A percentile compares a stretch with the other conserved stretches of the same genome.
phyloP scores from a whole-genome alignment of 2,888 invertebrate genomes.

The Barypeithes pellucidus region DNA sequence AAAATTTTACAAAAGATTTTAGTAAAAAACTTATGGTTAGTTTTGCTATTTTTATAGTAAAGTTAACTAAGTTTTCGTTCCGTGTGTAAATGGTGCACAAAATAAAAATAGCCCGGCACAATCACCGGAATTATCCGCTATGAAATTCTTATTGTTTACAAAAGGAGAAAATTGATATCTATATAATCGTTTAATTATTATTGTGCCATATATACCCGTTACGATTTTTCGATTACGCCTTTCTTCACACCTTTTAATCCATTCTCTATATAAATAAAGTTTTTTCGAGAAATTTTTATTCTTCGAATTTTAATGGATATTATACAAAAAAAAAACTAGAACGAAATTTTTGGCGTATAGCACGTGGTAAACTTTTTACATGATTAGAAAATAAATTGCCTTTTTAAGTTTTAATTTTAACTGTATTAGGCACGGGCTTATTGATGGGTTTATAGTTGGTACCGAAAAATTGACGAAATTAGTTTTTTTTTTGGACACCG shows the following conservation, averaged over 20 bases:
- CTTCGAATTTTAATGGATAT: slow-evolving; percentile 32
- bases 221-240: slow-evolving; percentile 41
- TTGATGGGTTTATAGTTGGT: slow-evolving; percentile 20
- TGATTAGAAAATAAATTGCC: slow-evolving; percentile 49
- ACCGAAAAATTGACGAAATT: slow-evolving; percentile 46
- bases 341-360: slow-evolving; percentile 42
- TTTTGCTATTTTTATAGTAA: too few species aligned
- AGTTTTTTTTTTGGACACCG: slow-evolving; percentile 33
- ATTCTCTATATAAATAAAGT: slow-evolving; percentile 31
- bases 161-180: slow-evolving; percentile 11
- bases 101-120: neutral
- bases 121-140: neutral
- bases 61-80: too few species aligned
- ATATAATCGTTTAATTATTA: slow-evolving; percentile 3
- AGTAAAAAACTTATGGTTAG: too few species aligned
- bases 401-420: slow-evolving; percentile 46
- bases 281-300: slow-evolving; percentile 37
- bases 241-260: slow-evolving; percentile 37
- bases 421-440: slow-evolving; percentile 38
- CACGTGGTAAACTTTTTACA: slow-evolving; percentile 46
- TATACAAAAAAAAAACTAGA: slow-evolving; percentile 22
- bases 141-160: slow-evolving; percentile 5
- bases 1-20: too few species aligned
- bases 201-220: slow-evolving; percentile 25
- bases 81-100: neutral